Conservation (phyloP, 1,140 invertebrate species). For the Cyclargus thomasi region DNA sequence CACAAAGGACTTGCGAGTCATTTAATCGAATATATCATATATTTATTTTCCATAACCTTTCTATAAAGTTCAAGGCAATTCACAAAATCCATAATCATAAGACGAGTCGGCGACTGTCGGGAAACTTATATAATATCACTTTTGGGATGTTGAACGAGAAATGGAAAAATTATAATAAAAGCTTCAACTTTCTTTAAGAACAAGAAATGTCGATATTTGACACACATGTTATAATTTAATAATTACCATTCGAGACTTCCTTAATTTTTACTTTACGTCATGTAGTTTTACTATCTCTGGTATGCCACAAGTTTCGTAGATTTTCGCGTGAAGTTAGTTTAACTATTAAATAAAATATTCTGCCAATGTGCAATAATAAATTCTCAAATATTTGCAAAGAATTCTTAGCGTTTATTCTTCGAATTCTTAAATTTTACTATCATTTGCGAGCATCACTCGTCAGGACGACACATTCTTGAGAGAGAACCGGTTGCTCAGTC, state of each 20-base stretch:
- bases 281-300: no score
- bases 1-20: no score
- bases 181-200: neutral
- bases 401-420: neutral
- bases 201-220: neutral
- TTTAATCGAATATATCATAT: no score
- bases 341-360: no score
- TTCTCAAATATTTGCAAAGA: no score
- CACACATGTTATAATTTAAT: neutral
- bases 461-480: neutral
- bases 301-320: no score
- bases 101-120: neutral
- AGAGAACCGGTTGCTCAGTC: neutral
- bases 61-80: neutral
- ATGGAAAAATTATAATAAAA: neutral
- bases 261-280: no score
- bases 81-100: slow-evolving; percentile 1
- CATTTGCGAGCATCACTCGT: neutral
- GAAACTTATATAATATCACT: neutral
- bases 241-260: no score
- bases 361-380: no score
- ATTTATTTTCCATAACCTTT: neutral
- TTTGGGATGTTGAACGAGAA: neutral
- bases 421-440: neutral
- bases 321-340: no score